phyloP scores from a whole-genome alignment of 2,797 vertebrate species.

The Malurus splendens region DNA sequence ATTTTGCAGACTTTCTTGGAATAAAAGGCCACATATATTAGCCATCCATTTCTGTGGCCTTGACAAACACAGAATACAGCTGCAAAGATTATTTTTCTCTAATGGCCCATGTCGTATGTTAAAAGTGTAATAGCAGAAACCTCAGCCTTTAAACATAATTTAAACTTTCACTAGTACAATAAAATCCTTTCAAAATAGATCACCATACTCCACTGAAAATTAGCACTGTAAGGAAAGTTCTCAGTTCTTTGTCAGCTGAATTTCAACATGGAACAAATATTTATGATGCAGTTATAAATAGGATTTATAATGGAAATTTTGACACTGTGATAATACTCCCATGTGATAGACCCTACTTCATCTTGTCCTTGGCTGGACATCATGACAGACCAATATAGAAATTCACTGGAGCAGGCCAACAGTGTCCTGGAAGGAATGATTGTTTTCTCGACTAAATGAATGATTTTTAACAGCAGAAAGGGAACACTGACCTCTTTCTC shows the following conservation, averaged over 20 bases:
- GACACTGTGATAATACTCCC: constrained; percentile 17
- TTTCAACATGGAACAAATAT: constrained; percentile 32
- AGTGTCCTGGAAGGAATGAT: background rate
- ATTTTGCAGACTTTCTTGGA: background rate
- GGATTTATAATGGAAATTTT: constrained; percentile 46
- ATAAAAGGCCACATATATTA: background rate
- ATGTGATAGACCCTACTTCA: constrained; percentile 28
- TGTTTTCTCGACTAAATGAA: background rate
- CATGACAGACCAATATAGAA: background rate
- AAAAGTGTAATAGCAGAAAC: background rate
- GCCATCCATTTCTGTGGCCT: background rate
- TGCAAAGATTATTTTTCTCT: background rate
- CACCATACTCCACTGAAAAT: background rate
- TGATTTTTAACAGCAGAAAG: background rate
- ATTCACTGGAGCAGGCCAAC: background rate
- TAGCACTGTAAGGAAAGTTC: background rate
- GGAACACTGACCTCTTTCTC: background rate
- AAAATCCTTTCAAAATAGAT: background rate
- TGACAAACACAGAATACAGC: background rate
- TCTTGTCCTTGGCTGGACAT: constrained; percentile 23
- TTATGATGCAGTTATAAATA: constrained; percentile 15
- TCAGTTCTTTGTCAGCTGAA: background rate
- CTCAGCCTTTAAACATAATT: background rate
- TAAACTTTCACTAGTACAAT: background rate
- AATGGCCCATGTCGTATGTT: background rate